Evolutionary conservation across 2,888 invertebrate genomes (phyloP).

Genomic region (Cheilosia urbana): DNA sequence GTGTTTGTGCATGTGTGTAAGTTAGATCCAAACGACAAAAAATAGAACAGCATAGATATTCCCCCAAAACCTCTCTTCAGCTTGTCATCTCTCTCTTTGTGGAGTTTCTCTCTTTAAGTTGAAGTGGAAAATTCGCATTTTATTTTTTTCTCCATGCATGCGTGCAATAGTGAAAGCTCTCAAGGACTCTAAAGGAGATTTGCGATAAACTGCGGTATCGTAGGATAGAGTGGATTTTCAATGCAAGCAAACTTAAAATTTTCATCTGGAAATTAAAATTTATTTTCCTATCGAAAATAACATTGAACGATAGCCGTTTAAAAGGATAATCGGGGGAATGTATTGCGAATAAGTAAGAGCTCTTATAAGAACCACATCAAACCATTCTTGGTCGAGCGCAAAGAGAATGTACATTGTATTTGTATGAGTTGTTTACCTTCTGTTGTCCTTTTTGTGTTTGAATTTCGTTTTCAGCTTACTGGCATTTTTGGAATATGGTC

Average conservation of each 20-base stretch:
- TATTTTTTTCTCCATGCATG: neutral
- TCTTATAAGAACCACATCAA: neutral
- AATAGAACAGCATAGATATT: slow-evolving; percentile 5
- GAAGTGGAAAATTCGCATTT: neutral
- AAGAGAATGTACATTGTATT: slow-evolving; percentile 25
- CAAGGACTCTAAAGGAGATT: slow-evolving; percentile 48
- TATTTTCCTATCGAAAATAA: slow-evolving; percentile 36
- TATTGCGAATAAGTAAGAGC: neutral
- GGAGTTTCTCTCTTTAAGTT: slow-evolving; percentile 41
- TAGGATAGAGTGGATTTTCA: neutral
- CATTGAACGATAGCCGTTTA: slow-evolving; percentile 21
- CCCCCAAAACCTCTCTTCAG: slow-evolving; percentile 39
- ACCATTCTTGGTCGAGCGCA: neutral
- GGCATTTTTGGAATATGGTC: slow-evolving; percentile 20
- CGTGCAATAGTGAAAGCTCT: slow-evolving; percentile 49
- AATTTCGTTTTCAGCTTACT: slow-evolving; percentile 50
- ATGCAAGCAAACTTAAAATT: slow-evolving; percentile 34
- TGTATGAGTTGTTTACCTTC: slow-evolving; percentile 66
- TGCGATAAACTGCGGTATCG: slow-evolving; percentile 28
- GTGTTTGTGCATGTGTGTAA: slow-evolving; percentile 70
- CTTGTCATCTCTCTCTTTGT: slow-evolving; percentile 28
- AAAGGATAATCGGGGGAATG: slow-evolving; percentile 19
- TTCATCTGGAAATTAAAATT: slow-evolving; percentile 33
- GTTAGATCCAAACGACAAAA: slow-evolving; percentile 37
- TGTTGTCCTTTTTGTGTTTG: slow-evolving; percentile 61